phyloP scores from a whole-genome alignment of 2,113 vertebrate genomes.

The Helogale parvula region DNA sequence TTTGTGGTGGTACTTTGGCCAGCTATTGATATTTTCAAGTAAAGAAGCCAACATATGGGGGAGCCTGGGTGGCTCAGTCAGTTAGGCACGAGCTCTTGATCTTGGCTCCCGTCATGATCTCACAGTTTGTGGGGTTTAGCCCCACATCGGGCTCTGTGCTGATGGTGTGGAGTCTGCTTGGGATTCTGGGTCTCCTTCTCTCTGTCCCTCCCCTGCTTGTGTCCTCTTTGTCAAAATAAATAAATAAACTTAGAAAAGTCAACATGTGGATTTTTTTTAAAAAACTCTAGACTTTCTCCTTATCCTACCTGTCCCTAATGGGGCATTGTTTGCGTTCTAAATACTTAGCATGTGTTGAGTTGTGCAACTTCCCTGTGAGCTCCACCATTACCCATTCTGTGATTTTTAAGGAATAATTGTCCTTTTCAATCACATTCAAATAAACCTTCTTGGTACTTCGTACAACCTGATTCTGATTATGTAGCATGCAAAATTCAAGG shows the following conservation, averaged over 20 bases:
- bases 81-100: too few species aligned
- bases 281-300: background rate
- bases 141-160: too few species aligned
- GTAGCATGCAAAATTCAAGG: conserved; percentile 65
- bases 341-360: background rate
- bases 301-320: background rate
- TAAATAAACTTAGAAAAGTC: background rate
- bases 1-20: conserved; percentile 4
- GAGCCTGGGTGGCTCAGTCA: too few species aligned
- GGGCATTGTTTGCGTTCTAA: background rate
- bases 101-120: too few species aligned
- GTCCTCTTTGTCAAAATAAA: too few species aligned
- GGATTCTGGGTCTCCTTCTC: too few species aligned
- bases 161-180: too few species aligned
- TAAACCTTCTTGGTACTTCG: conserved; percentile 39
- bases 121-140: too few species aligned
- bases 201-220: too few species aligned
- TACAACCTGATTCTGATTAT: conserved; percentile 75
- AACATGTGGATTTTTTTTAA: background rate
- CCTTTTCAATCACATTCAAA: conserved; percentile 60
- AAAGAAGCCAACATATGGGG: background rate
- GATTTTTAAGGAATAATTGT: conserved; percentile 64
- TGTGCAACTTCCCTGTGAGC: conserved; percentile 6
- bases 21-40: background rate
- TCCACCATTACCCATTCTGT: background rate